phyloP scores from a whole-genome alignment of 1,140 invertebrate genomes.

The Heliconius himera region DNA sequence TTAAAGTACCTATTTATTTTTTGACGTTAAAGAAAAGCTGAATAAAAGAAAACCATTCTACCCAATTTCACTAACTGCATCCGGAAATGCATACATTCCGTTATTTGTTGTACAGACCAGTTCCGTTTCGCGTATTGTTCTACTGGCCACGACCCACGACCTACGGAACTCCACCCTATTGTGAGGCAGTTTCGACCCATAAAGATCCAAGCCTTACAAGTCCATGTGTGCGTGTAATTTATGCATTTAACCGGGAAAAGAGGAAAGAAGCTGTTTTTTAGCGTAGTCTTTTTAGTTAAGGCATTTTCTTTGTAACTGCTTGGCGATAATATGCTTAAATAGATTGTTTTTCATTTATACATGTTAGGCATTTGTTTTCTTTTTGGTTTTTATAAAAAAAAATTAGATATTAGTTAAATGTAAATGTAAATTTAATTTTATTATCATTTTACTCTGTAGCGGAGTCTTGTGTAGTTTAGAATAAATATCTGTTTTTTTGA shows the following conservation, averaged over 20 bases:
- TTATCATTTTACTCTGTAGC: too few relatives aligned
- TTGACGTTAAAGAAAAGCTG: background rate
- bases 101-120: slow-evolving; percentile 43
- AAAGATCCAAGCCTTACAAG: slow-evolving; percentile 52
- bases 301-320: slow-evolving; percentile 28
- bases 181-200: slow-evolving; percentile 41
- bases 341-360: background rate
- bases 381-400: background rate
- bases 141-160: slow-evolving; percentile 43
- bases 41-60: background rate
- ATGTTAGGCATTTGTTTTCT: background rate
- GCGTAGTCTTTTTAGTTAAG: slow-evolving; percentile 20
- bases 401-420: too few relatives aligned
- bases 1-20: too few relatives aligned
- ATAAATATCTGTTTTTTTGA: too few relatives aligned
- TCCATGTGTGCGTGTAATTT: slow-evolving; percentile 55
- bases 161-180: slow-evolving; percentile 50
- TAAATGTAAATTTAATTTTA: too few relatives aligned
- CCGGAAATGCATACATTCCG: slow-evolving; percentile 47
- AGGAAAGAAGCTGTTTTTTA: slow-evolving; percentile 30
- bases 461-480: too few relatives aligned
- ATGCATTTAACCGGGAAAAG: slow-evolving; percentile 49
- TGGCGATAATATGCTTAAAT: background rate
- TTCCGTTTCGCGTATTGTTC: slow-evolving; percentile 52
- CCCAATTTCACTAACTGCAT: slow-evolving; percentile 8